Base-by-base conservation (phyloP, 2,888 invertebrate genomes). In the Thecocarcelia acutangulata region DNA sequence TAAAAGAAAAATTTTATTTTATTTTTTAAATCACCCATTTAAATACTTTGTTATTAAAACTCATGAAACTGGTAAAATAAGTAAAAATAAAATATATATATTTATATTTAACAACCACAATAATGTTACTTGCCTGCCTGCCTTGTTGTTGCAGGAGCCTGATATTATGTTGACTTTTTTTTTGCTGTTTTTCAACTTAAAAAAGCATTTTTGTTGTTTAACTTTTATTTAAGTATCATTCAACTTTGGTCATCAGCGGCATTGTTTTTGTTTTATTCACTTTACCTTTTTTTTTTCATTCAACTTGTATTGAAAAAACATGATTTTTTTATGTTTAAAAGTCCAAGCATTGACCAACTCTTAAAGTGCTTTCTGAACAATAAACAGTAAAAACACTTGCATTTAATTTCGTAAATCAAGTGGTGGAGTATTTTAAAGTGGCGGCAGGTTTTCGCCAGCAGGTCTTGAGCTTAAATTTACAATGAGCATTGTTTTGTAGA, bases 371-470 rank as follows among this genome's bases (percentile, higher is more conserved):
- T 50, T 28, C 46, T 28, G 15, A 0, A 5, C 5, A 15, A 17
- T n/a, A 12, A 13, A n/a, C 15, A 28, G n/a, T 24, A 28, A 17
- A 74, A 68, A 44, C n/a, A 66, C 66, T 80, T 68, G 59, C 37
- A 66, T 72, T 76, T 72, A 72, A 76, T 76, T 59, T 68, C 15
- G 42, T n/a, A 76, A 72, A 76, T 61, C 56, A 80, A 80, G 75
- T 75, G 70, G 64, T 70, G 58, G 63, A 69, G 42, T n/a, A n/a
- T 24, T 59, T 70, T 54, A 13, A 59, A 59, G 69, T 75, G 58
- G 42, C 19, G 37, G 42, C 61, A 52, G 9, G n/a, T 52, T 52
- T 70, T 33, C 11, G 28, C 28, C 28, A 1, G 42, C 40, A 40
- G 42, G 13, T 1, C 50, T 37, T 2, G n/a, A 12, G 19, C 63